Percentiles rank a stretch among this genome's conserved stretches.
Conservation (phyloP, 2,888 invertebrate genomes). For the Hirtodrosophila cameraria region DNA sequence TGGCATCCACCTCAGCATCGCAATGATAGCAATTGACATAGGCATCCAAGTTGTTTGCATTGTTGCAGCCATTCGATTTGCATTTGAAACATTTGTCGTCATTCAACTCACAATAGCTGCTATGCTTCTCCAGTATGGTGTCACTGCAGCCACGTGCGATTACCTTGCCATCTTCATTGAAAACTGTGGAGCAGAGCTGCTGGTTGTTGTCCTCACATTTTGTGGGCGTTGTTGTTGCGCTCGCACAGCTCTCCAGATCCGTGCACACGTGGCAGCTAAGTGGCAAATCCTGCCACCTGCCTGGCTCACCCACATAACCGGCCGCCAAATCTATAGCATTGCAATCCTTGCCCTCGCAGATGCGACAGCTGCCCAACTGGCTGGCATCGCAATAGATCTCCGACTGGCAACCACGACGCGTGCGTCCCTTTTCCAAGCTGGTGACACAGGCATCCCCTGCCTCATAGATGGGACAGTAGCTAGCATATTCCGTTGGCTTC, state of each 20-base stretch:
- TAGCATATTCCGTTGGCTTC: slow-evolving; percentile 43
- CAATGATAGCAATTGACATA: slow-evolving; percentile 79
- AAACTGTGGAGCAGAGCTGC: slow-evolving; percentile 80
- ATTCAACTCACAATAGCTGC: slow-evolving; percentile 69
- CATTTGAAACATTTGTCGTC: slow-evolving; percentile 65
- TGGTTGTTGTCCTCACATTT: slow-evolving; percentile 72
- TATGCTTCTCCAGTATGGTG: slow-evolving; percentile 41
- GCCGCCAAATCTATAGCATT: slow-evolving; percentile 67
- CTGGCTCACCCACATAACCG: slow-evolving; percentile 73
- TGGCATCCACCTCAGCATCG: slow-evolving; percentile 60
- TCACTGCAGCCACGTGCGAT: slow-evolving; percentile 80
- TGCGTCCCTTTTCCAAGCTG: slow-evolving; percentile 59
- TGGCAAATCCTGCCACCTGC: slow-evolving; percentile 81
- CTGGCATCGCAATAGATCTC: slow-evolving; percentile 66
- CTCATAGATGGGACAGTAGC: slow-evolving; percentile 64
- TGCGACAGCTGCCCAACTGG: slow-evolving; percentile 61
- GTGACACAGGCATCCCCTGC: slow-evolving; percentile 68
- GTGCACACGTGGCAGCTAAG: slow-evolving; percentile 72
- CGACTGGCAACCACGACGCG: slow-evolving; percentile 75
- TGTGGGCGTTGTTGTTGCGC: slow-evolving; percentile 1
- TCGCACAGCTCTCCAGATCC: slow-evolving; percentile 57
- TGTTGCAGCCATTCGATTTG: slow-evolving; percentile 81
- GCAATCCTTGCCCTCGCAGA: slow-evolving; percentile 72
- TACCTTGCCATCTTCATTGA: slow-evolving; percentile 58
- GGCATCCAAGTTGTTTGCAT: slow-evolving; percentile 47